Percentiles rank a stretch among this genome's conserved stretches.
These are phyloP conservation scores for Drosophila paulistorum DNA, from an alignment of 1,140 invertebrate species.

Conservation along the genomic window DNA sequence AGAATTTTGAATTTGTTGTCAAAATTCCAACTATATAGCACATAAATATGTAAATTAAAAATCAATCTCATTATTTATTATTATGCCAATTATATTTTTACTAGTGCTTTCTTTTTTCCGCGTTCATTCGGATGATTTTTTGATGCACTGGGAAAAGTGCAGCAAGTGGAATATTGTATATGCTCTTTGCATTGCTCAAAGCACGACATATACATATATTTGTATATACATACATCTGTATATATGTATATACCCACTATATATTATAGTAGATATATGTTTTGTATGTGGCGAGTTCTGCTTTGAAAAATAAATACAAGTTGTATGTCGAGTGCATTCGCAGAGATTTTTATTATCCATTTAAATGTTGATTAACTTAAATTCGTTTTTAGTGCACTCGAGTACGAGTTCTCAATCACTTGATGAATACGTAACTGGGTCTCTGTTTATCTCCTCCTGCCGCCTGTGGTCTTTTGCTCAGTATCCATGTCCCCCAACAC, in stretches of 20 bases:
- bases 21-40: background rate
- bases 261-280: background rate
- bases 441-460: background rate
- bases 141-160: slow-evolving; percentile 18
- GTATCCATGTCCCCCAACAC: slow-evolving; percentile 33
- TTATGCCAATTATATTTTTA: slow-evolving; percentile 71
- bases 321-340: slow-evolving; percentile 41
- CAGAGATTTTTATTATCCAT: slow-evolving; percentile 71
- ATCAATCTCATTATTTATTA: slow-evolving; percentile 61
- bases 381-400: slow-evolving; percentile 71
- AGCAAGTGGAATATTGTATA: slow-evolving; percentile 53
- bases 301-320: slow-evolving; percentile 45
- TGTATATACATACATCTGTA: background rate
- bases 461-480: slow-evolving; percentile 19
- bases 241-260: background rate
- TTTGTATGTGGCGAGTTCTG: slow-evolving; percentile 23
- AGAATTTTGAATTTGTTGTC: background rate
- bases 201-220: background rate
- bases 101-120: slow-evolving; percentile 52
- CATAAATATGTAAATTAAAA: slow-evolving; percentile 23
- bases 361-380: slow-evolving; percentile 80
- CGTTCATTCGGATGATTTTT: slow-evolving; percentile 74
- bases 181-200: background rate
- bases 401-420: slow-evolving; percentile 34
- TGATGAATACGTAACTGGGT: slow-evolving; percentile 36